Percentiles rank a stretch among this genome's conserved stretches.
Evolutionary conservation across 2,797 vertebrate genomes (phyloP).

Genomic region (Myripristis jacobus): DNA sequence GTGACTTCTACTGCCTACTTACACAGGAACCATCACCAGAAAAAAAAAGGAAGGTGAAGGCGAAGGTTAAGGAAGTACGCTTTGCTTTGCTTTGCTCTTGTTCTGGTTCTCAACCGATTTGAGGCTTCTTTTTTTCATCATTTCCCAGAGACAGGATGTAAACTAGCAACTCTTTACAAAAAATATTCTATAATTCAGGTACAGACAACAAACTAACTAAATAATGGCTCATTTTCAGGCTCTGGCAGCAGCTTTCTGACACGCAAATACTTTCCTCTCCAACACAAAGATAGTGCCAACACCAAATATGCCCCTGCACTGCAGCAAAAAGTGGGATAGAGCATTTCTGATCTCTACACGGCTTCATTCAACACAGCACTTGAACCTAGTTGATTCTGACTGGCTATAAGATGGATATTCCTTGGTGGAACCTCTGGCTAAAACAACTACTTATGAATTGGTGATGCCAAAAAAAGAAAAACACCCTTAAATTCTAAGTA

Average conservation of each 20-base stretch:
- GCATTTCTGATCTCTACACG: neutral
- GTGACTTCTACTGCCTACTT: neutral
- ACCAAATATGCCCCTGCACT: slow-evolving; percentile 22
- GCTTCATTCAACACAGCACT: neutral
- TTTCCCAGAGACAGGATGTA: neutral
- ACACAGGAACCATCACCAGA: slow-evolving; percentile 7
- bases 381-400: neutral
- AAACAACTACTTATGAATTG: too few relatives aligned
- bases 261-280: neutral
- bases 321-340: slow-evolving; percentile 18
- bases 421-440: neutral
- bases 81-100: too few relatives aligned
- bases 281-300: neutral
- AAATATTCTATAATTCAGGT: neutral
- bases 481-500: neutral
- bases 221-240: neutral
- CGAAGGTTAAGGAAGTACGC: neutral
- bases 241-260: neutral
- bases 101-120: slow-evolving; percentile 6
- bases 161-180: neutral
- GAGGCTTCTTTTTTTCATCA: neutral
- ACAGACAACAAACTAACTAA: neutral
- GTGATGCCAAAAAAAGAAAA: neutral
- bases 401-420: neutral
- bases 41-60: slow-evolving; percentile 18